Evolutionary conservation across 2,888 invertebrate genomes (phyloP), one percentile per base, ranked within the genome.

Genomic region (Diplolepis rosae): DNA sequence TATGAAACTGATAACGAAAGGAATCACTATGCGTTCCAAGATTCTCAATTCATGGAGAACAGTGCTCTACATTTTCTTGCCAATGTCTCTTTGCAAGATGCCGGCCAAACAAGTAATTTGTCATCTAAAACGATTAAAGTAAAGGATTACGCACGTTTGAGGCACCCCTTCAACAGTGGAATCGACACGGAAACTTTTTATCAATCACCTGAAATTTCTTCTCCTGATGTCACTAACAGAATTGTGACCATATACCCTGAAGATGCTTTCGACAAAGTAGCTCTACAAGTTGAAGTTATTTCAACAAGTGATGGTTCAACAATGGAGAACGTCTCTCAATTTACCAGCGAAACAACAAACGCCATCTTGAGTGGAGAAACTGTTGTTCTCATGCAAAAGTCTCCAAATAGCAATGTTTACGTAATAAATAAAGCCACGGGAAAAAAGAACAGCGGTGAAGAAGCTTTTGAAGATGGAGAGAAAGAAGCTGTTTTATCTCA

Each of bases 361-460:
- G 87, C 87, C 13, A 89, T 89, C 68, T 70, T 88, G 0, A 87
- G 85, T 54, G 89, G 89, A 0, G 88, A 88, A 61, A 88, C 88
- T 0, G 82, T 89, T 5, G 82, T 87, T 18, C 68, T 88, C 2
- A 52, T 85, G 28, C 86, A 85, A 72, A 89, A 88, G 50, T 87
- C 88, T 2, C 88, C 88, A 0, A 87, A 89, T 70, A 88, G 88
- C 51, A 88, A 89, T 77, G 74, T 88, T 9, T 89, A 87, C 71
- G 87, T 88, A 2, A 88, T 88, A 42, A 89, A 88, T 70, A 89
- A 89, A 74, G 88, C 89, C 0, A 82, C 83, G 0, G 87, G 86
- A 30, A 85, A 80, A 24, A 74, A 72, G 18, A 73, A 56, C n/a
- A 79, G 50, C 2, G 83, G 80, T 5, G 85, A 85, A 6, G 85